Evolutionary conservation across 2,888 invertebrate genomes (phyloP), one percentile per base, ranked within the genome.

Genomic region (Ennomos fuscantarius): DNA sequence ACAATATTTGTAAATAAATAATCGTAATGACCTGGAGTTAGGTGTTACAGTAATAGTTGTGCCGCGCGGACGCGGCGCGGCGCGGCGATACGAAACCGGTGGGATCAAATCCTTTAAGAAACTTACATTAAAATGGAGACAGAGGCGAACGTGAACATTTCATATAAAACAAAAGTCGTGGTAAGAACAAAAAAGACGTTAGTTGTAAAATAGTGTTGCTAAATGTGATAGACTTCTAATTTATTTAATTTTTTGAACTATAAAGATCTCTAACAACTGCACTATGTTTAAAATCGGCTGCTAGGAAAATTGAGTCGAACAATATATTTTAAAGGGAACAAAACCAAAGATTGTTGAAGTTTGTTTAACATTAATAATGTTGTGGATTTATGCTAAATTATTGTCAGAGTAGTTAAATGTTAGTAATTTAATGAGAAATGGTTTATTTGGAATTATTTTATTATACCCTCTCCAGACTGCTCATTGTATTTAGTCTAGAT

Each of bases 311-410:
- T 73, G 81, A 84, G 86, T 87, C 84, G 84, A 81, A 74, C 82
- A 79, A 85, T 47, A 54, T 59, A 80, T 83, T 84, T 94, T 94
- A 47, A 49, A 37, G 95, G 95, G 95, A 95, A 94, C 95, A 95
- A 95, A 94, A 94, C 95, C 95, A 95, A 95, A 95, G 95, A 95
- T 95, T 94, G 94, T 95, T 95, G 93, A 94, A 86, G 85, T 89
- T 90, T 92, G 87, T 89, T 92, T 90, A 83, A 89, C 91, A 87
- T 86, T 90, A 86, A 86, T 87, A 79, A 89, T 89, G 89, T 91
- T 91, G 89, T 88, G 88, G 88, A 87, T 87, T 86, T 88, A 88
- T 86, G 85, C 86, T 87, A 89, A 90, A 91, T 89, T 91, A 89
- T 89, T 89, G 85, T 86, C 89, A 84, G 82, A 84, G 81, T 89